Percentiles rank a stretch among this genome's conserved stretches.
Evolutionary conservation across 2,888 invertebrate genomes (phyloP).

Genomic region (Xestia rhomboidea): DNA sequence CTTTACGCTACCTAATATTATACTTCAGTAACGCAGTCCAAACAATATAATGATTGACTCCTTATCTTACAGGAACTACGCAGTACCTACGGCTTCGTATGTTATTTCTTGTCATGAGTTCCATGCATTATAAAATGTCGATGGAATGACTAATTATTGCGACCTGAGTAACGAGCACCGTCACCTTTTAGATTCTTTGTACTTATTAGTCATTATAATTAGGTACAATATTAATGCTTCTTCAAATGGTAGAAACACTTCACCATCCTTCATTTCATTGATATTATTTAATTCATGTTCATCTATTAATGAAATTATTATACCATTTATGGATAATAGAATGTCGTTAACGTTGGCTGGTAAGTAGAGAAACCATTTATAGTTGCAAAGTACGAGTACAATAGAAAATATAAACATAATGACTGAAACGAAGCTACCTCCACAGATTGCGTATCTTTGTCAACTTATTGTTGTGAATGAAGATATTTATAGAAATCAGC

Average conservation of each 20-base stretch:
- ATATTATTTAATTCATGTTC: neutral
- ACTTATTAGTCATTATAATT: slow-evolving; percentile 44
- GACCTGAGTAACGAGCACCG: slow-evolving; percentile 33
- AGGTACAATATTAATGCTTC: slow-evolving; percentile 18
- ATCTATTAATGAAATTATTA: slow-evolving; percentile 19
- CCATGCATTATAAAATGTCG: slow-evolving; percentile 37
- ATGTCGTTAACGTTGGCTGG: slow-evolving; percentile 11
- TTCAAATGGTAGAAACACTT: neutral
- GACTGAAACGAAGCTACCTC: slow-evolving; percentile 14
- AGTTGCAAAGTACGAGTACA: slow-evolving; percentile 24
- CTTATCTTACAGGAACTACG: slow-evolving; percentile 37
- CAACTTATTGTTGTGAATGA: slow-evolving; percentile 27
- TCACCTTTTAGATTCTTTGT: slow-evolving; percentile 36
- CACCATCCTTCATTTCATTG: neutral
- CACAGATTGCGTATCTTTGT: slow-evolving; percentile 34
- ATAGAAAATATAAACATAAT: slow-evolving; percentile 30
- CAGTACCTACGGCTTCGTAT: slow-evolving; percentile 6
- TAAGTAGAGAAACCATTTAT: slow-evolving; percentile 1
- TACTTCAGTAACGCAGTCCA: slow-evolving; percentile 13
- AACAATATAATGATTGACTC: slow-evolving; percentile 11
- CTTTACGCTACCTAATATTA: neutral
- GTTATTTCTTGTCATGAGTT: slow-evolving; percentile 29
- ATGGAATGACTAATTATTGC: slow-evolving; percentile 48
- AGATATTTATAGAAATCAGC: slow-evolving; percentile 38
- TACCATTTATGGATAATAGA: slow-evolving; percentile 30